Conservation (phyloP, 2,888 invertebrate species). For the Apamea monoglypha region DNA sequence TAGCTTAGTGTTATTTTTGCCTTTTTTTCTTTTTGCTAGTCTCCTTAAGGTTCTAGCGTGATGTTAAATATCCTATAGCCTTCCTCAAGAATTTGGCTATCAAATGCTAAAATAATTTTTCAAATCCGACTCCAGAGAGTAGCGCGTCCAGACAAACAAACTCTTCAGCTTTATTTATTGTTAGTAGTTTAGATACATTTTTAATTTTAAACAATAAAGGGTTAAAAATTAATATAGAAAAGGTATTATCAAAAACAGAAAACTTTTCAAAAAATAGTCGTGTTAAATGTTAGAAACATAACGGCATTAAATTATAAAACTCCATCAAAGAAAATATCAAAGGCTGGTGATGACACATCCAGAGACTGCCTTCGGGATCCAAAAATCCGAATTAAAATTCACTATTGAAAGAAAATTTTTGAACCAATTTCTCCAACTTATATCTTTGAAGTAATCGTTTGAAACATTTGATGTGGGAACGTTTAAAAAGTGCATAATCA, state of each 20-base stretch:
- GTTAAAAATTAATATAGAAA: background rate
- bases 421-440: slow-evolving; percentile 46
- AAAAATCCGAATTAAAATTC: slow-evolving; percentile 3
- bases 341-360: slow-evolving; percentile 29
- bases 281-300: slow-evolving; percentile 1
- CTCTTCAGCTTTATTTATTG: background rate
- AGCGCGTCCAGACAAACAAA: background rate
- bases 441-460: slow-evolving; percentile 72
- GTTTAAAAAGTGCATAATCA: slow-evolving; percentile 85
- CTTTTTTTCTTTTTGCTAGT: background rate
- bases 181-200: background rate
- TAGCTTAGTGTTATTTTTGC: background rate
- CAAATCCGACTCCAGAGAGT: background rate
- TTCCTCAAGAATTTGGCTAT: background rate
- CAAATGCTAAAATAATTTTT: background rate
- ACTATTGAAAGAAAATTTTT: background rate
- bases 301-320: slow-evolving; percentile 14
- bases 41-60: background rate
- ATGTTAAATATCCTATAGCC: background rate
- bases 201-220: background rate
- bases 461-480: slow-evolving; percentile 70
- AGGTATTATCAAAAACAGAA: background rate
- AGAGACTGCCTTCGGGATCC: background rate
- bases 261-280: background rate
- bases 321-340: slow-evolving; percentile 32